Evolutionary conservation across 2,888 invertebrate genomes (phyloP).

Genomic region (Luffia ferchaultella): DNA sequence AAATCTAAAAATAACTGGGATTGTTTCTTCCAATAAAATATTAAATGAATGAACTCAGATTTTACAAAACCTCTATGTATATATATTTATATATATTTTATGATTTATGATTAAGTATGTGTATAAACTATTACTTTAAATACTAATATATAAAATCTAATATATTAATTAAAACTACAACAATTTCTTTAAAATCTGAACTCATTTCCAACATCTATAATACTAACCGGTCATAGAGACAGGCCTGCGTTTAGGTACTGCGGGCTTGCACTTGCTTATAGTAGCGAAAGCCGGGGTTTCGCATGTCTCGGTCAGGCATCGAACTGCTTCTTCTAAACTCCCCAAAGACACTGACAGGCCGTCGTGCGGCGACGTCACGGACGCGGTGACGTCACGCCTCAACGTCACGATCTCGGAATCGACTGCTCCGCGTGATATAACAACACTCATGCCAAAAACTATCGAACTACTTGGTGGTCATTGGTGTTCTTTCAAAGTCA

Average conservation of each 20-base stretch:
- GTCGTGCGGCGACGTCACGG: conserved; percentile 44
- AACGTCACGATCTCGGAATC: conserved; percentile 62
- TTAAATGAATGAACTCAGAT: too few species aligned
- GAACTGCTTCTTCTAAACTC: conserved; percentile 52
- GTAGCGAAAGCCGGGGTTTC: conserved; percentile 52
- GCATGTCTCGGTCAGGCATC: conserved; percentile 47
- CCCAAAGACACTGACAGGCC: conserved; percentile 57
- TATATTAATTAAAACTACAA: too few species aligned
- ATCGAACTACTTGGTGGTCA: not conserved
- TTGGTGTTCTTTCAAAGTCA: not conserved
- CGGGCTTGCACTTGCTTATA: conserved; percentile 44
- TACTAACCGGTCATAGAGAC: too few species aligned
- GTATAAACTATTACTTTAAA: too few species aligned
- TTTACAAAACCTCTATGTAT: too few species aligned
- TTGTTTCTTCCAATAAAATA: too few species aligned
- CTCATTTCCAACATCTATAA: too few species aligned
- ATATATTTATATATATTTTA: too few species aligned
- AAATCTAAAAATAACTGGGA: too few species aligned
- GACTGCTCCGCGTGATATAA: conserved; percentile 22
- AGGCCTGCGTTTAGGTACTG: conserved; percentile 63
- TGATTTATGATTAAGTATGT: too few species aligned
- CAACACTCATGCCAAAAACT: conserved; percentile 10
- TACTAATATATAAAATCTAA: too few species aligned
- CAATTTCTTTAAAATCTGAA: too few species aligned
- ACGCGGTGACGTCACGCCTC: conserved; percentile 57